Conservation (phyloP, 1,140 invertebrate species). For the Drosophila melanogaster region DNA sequence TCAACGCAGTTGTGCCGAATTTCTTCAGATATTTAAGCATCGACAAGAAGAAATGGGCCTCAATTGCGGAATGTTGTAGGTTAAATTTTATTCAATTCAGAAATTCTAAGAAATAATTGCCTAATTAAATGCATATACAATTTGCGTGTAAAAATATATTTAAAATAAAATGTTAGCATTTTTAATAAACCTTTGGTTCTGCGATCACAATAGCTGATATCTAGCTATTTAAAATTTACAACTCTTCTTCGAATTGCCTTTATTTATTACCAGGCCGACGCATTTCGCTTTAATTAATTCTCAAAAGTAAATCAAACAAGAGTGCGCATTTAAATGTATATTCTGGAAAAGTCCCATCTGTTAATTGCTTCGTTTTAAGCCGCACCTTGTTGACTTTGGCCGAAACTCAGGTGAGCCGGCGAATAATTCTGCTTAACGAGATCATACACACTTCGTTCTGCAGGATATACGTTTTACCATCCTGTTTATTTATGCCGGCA, state of each 20-base stretch:
- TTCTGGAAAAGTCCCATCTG: slow-evolving; percentile 14
- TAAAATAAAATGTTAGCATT: too few species aligned
- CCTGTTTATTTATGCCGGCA: slow-evolving; percentile 59
- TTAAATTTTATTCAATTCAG: too few species aligned
- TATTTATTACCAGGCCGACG: too few species aligned
- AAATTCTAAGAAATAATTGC: too few species aligned
- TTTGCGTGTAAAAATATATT: too few species aligned
- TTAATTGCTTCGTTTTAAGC: slow-evolving; percentile 19
- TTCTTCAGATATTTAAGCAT: neutral
- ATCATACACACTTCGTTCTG: slow-evolving; percentile 46
- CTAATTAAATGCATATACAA: too few species aligned
- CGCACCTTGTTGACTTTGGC: slow-evolving; percentile 21
- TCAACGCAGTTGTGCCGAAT: neutral
- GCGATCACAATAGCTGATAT: too few species aligned
- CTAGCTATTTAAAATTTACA: neutral
- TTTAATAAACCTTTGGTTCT: too few species aligned
- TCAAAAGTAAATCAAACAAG: neutral
- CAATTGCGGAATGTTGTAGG: too few species aligned
- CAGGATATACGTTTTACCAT: slow-evolving; percentile 19
- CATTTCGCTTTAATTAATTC: neutral
- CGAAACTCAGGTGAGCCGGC: slow-evolving; percentile 4
- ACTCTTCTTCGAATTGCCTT: neutral
- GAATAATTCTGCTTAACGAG: slow-evolving; percentile 22
- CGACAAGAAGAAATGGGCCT: neutral
- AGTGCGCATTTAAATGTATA: neutral